Base-by-base conservation (phyloP, 2,113 vertebrate species). In the Plecotus auritus region DNA sequence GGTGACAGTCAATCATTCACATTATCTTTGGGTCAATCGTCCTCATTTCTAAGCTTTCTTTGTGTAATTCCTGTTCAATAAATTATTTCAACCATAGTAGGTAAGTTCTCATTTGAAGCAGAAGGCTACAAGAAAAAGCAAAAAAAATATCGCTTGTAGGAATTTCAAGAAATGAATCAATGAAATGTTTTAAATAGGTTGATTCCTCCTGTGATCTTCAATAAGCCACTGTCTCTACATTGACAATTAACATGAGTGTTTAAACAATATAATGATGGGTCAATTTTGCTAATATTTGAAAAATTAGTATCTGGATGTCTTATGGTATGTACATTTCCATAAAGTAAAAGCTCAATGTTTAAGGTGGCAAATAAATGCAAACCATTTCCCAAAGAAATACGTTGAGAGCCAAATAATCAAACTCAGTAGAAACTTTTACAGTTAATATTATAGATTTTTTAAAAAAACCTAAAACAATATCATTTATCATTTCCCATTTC, bases 61-160 rank as follows among this genome's bases (percentile, higher is more conserved):
- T 81, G 14, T 86, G 4, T 91, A 85, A 93, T 86, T 80, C 1
- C 32, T 93, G 90, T 49, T 94, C 67, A 86, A 61, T 70, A 61
- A 93, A 42, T 18, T 30, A 32, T 87, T 37, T 45, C 22, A 90
- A 61, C 7, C 40, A 74, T 47, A 54, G 5, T 64, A 74, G 16
- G 45, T 87, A 88, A 77, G 26, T 6, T 81, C 10, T 85, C 45
- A 88, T 95, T 85, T 91, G 35, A 96, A 93, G 17, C 32, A 85
- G n/a, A 90, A 80, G 1, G 12, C 7, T 77, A 37, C 1, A 74
- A 37, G 28, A 85, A 84, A 78, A 83, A 82, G 12, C 8, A 89
- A 70, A 56, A 2, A 67, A 72, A 93, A 82, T 72, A 37, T 12
- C 51, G 26, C 2, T 92, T 40, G 66, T 40, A 85, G 32, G 22